These are phyloP conservation scores for Hassar affinis DNA, from an alignment of 2,113 vertebrate genomes.

Conservation along the genomic window DNA sequence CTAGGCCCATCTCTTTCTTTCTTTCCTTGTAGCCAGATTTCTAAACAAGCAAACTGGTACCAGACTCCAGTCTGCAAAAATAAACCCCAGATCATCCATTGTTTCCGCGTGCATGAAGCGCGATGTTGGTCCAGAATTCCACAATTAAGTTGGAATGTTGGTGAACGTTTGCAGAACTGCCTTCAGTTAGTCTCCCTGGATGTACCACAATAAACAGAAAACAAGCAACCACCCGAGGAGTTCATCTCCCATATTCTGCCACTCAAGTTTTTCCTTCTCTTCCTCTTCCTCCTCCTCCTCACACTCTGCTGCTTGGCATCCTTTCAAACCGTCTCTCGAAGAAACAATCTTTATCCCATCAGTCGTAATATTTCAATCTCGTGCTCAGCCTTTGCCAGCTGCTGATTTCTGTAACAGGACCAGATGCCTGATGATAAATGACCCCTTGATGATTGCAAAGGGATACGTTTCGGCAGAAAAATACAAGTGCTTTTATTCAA, in stretches of 20 bases:
- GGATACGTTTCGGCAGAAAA: slow-evolving; percentile 57
- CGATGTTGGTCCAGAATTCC: slow-evolving; percentile 69
- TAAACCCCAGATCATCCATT: slow-evolving; percentile 68
- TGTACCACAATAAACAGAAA: slow-evolving; percentile 71
- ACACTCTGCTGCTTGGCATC: slow-evolving; percentile 41
- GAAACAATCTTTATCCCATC: slow-evolving; percentile 41
- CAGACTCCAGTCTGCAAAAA: slow-evolving; percentile 67
- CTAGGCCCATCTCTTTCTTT: slow-evolving; percentile 25
- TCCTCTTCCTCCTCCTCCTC: slow-evolving; percentile 21
- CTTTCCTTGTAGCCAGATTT: slow-evolving; percentile 58
- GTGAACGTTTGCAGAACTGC: slow-evolving; percentile 66
- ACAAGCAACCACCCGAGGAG: slow-evolving; percentile 67
- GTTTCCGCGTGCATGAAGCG: slow-evolving; percentile 60
- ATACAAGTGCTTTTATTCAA: slow-evolving; percentile 60
- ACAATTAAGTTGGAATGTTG: slow-evolving; percentile 74
- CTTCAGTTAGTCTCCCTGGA: slow-evolving; percentile 61
- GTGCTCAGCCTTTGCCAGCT: slow-evolving; percentile 49
- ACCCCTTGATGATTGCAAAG: slow-evolving; percentile 62
- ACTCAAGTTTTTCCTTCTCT: slow-evolving; percentile 1
- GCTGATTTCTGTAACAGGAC: slow-evolving; percentile 60
- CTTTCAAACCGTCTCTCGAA: slow-evolving; percentile 50
- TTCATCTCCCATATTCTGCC: slow-evolving; percentile 47
- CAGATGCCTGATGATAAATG: slow-evolving; percentile 63
- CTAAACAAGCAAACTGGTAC: slow-evolving; percentile 68
- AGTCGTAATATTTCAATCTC: slow-evolving; percentile 40